These are phyloP conservation scores for Allophyes oxyacanthae DNA, from an alignment of 2,888 invertebrate genomes.

Conservation along the genomic window DNA sequence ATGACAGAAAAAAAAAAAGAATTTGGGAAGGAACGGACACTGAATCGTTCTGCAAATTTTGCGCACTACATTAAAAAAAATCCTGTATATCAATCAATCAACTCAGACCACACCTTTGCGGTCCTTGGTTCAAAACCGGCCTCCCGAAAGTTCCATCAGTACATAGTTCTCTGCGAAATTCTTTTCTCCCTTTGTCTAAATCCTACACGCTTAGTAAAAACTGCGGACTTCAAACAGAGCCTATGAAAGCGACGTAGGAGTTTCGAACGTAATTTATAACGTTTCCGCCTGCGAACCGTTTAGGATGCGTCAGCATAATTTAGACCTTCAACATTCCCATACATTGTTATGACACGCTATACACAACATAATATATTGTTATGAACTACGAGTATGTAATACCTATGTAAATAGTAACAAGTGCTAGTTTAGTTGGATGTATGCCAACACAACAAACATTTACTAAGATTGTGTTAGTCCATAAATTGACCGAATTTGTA, in stretches of 20 bases:
- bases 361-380: background rate
- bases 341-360: background rate
- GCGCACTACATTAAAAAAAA: too few species aligned
- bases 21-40: too few species aligned
- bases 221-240: too few species aligned
- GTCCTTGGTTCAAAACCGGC: too few species aligned
- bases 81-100: too few species aligned
- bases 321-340: slow-evolving; percentile 16
- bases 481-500: slow-evolving; percentile 14
- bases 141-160: too few species aligned
- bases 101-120: too few species aligned
- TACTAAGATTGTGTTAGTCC: slow-evolving; percentile 33
- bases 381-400: slow-evolving; percentile 1
- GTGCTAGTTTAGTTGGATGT: slow-evolving; percentile 29
- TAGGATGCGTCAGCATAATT: slow-evolving; percentile 30
- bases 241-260: background rate
- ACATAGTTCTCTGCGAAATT: too few species aligned
- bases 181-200: too few species aligned
- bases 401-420: slow-evolving; percentile 22
- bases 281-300: slow-evolving; percentile 4
- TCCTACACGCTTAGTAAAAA: too few species aligned
- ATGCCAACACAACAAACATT: slow-evolving; percentile 35
- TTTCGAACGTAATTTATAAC: slow-evolving; percentile 1
- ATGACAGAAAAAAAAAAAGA: too few species aligned
- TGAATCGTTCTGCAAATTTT: too few species aligned